phyloP scores from a whole-genome alignment of 2,797 vertebrate species.

The Melanotaenia parkinsoni region DNA sequence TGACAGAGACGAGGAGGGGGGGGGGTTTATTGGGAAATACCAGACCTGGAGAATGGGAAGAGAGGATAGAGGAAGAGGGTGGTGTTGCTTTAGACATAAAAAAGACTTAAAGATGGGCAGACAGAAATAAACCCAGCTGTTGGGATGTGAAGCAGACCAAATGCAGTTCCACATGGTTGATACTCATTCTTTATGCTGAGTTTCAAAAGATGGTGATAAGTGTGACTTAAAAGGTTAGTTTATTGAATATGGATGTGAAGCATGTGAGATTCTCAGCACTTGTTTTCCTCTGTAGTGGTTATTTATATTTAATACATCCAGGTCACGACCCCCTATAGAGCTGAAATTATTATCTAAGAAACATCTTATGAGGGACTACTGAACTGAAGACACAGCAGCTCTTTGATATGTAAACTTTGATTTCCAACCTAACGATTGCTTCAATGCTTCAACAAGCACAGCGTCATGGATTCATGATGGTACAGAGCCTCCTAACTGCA shows the following conservation, averaged over 20 bases:
- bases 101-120: slow-evolving; percentile 51
- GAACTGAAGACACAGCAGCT: slow-evolving; percentile 14
- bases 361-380: slow-evolving; percentile 32
- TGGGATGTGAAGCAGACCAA: slow-evolving; percentile 34
- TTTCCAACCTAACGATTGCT: slow-evolving; percentile 19
- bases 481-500: neutral
- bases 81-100: slow-evolving; percentile 29
- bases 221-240: slow-evolving; percentile 15
- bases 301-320: slow-evolving; percentile 79
- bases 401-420: slow-evolving; percentile 32
- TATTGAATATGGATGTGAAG: slow-evolving; percentile 19
- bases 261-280: slow-evolving; percentile 20
- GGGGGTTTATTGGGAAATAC: slow-evolving; percentile 68
- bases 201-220: neutral
- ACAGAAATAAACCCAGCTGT: slow-evolving; percentile 59
- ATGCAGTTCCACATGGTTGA: slow-evolving; percentile 16
- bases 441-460: neutral
- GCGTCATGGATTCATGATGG: neutral
- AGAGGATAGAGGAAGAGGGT: slow-evolving; percentile 4
- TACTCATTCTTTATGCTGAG: neutral
- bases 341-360: slow-evolving; percentile 74
- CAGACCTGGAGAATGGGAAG: slow-evolving; percentile 41
- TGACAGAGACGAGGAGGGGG: slow-evolving; percentile 16
- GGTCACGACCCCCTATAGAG: slow-evolving; percentile 64
- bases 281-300: slow-evolving; percentile 35